Evolutionary conservation across 2,888 invertebrate species (phyloP), one percentile per base, ranked within the genome.

Genomic region (Papilio demoleus): DNA sequence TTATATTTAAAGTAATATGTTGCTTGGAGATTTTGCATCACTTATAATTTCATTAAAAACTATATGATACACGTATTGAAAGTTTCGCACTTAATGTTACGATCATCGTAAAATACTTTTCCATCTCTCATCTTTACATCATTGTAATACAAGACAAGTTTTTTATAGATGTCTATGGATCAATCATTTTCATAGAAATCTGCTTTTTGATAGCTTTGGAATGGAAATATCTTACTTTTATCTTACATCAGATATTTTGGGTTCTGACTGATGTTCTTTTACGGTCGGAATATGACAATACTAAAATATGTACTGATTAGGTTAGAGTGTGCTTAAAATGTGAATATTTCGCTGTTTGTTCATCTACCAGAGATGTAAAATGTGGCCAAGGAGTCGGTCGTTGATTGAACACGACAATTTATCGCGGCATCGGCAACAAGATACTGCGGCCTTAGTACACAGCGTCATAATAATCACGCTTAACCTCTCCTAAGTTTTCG

Each of bases 51-150:
- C 27, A 53, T 27, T n/a, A 8, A 27, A 53, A 27, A 27, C 27
- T n/a, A 27, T 27, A n/a, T n/a, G 27, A 24, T 14, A 50, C 27
- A 24, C 27, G 22, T 50, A 50, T 64, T 60, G 6, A 24, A 53
- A 53, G 53, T 53, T 53, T 27, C 14, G 1, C 12, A 24, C 24
- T 50, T 14, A 5, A 11, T 24, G 14, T 47, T 47, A 50, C 47
- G 24, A 50, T 27, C 2, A 53, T 53, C 65, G 63, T 69, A 60
- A 64, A 68, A 42, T 65, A 53, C 24, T 53, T 53, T 27, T 27
- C 53, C 27, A 53, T 53, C 53, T 24, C 5, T 4, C 53, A 27
- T 53, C n/a, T 53, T 53, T 53, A 53, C 27, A 53, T 53, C 27
- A 27, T 50, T 24, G 47, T 53, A 50, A 50, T 14, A 8, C n/a